phyloP scores from a whole-genome alignment of 2,888 invertebrate species.

The Caenorhabditis imperialis region DNA sequence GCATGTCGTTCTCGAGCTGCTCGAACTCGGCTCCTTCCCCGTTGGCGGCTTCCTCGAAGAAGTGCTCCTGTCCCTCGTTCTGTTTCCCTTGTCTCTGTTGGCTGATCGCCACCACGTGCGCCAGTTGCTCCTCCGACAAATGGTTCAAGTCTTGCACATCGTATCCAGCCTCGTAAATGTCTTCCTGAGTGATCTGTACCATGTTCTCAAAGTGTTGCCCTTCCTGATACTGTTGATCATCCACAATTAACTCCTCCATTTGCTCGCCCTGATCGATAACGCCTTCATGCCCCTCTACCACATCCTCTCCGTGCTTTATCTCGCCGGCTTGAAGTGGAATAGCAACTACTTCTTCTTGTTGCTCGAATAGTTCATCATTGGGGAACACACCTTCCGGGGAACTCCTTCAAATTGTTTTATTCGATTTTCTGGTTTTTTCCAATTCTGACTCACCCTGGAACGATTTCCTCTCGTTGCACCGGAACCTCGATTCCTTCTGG shows the following conservation, averaged over 20 bases:
- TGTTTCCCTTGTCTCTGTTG: constrained; percentile 49
- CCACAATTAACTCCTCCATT: constrained; percentile 15
- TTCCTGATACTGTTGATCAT: constrained; percentile 28
- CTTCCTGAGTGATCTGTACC: constrained; percentile 60
- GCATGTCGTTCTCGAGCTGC: constrained; percentile 25
- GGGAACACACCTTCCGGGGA: constrained; percentile 48
- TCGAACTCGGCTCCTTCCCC: neutral
- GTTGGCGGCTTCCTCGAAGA: neutral
- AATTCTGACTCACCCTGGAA: constrained; percentile 21
- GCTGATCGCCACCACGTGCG: constrained; percentile 41
- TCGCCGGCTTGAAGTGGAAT: constrained; percentile 13
- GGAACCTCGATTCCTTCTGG: neutral
- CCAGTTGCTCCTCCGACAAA: constrained; percentile 64
- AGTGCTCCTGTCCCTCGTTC: neutral
- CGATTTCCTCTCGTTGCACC: constrained; percentile 24
- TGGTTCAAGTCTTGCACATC: constrained; percentile 54
- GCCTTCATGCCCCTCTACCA: constrained; percentile 12
- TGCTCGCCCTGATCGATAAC: constrained; percentile 6
- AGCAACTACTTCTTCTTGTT: constrained; percentile 2
- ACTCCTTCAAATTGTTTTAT: constrained; percentile 12
- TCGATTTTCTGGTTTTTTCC: neutral
- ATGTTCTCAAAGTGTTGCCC: constrained; percentile 32
- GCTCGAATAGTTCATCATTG: constrained; percentile 15
- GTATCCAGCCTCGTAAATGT: constrained; percentile 64
- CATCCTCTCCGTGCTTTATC: constrained; percentile 27